Evolutionary conservation across 2,113 vertebrate genomes (phyloP), one percentile per base, ranked within the genome.

Genomic region (Elaphurus davidianus): DNA sequence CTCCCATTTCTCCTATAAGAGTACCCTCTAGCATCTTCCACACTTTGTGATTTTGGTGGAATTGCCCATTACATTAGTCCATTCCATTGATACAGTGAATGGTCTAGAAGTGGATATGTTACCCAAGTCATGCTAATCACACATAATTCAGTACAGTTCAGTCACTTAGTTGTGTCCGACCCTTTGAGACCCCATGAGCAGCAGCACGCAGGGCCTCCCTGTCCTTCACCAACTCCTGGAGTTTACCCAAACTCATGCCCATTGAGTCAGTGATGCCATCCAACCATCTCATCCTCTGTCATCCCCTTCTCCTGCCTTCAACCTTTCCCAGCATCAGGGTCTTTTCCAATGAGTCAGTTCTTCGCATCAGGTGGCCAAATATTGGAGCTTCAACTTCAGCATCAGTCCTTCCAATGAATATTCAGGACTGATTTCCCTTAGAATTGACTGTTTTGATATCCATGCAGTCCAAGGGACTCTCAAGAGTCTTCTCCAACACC

Each of bases 141-240:
- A 55, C 27, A 57, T 33, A 15, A 8, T 33, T 87, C 78, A 33
- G 7, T 85, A 23, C 40, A 52, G 27, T 71, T 71, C n/a, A 71
- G 67, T 36, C 10, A 2, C n/a, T 40, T 19, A 71, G 67, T 71
- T 2, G 11, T 71, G 19, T 71, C 67, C 5, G 0, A 71, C 4
- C 19, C 9, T 71, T 71, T 71, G n/a, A 0, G 5, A 71, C 19
- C 10, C n/a, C 19, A 23, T 12, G n/a, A 10, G 6, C 9, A 23
- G n/a, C n/a, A 71, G n/a, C 67, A 71, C 0, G 1, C 4, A 2
- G 12, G 67, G 21, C 67, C 67, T 36, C 67, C 11, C 9, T 71
- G n/a, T 36, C 19, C n/a, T 12, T 71, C 8, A 36, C n/a, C 19
- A 71, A 23, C 67, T 23, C 9, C 10, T 2, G 21, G 67, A 71